phyloP scores from a whole-genome alignment of 2,113 vertebrate genomes.

The Pipra filicauda region DNA sequence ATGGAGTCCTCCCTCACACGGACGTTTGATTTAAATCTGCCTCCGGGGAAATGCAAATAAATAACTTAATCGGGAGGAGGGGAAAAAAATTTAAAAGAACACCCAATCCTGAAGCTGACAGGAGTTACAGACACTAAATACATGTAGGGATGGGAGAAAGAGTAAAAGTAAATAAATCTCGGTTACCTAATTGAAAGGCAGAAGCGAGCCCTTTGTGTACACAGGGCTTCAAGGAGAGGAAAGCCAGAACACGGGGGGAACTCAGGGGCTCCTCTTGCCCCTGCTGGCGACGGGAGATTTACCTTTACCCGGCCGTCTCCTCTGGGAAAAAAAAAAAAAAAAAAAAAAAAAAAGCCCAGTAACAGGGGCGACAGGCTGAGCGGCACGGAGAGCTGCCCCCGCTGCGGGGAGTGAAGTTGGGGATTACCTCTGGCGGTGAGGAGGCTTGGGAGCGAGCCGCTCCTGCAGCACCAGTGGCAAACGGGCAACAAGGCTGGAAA shows the following conservation, averaged over 20 bases:
- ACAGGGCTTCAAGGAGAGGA: slow-evolving; percentile 30
- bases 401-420: no score
- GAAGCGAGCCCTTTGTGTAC: slow-evolving; percentile 49
- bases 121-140: background rate
- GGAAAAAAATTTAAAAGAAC: background rate
- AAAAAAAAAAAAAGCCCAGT: background rate
- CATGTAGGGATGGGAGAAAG: background rate
- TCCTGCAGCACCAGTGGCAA: accelerated
- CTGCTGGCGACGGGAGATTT: background rate
- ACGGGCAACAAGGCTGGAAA: accelerated
- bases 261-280: background rate
- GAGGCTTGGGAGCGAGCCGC: accelerated
- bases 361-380: background rate
- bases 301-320: background rate
- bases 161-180: slow-evolving; percentile 64
- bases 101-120: background rate
- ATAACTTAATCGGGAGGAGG: background rate
- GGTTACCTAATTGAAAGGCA: slow-evolving; percentile 45
- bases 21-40: slow-evolving; percentile 40
- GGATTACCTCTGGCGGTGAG: accelerated
- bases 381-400: no score
- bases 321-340: background rate
- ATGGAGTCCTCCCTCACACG: background rate
- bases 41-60: slow-evolving; percentile 59
- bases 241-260: background rate